Conservation (phyloP, 2,113 vertebrate species). For the Nestor notabilis region DNA sequence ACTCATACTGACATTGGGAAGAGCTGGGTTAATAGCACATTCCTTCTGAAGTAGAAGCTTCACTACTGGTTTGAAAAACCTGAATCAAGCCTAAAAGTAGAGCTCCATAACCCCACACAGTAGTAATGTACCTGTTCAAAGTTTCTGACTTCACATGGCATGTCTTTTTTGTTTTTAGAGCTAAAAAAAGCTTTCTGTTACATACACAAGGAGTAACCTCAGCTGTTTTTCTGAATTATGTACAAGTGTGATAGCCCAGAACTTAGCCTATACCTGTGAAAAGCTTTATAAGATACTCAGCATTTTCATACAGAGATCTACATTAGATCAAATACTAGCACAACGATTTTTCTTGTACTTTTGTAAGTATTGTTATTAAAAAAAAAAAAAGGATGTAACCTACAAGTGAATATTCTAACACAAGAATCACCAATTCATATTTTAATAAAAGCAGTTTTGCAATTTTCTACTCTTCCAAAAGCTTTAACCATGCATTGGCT, state of each 20-base stretch:
- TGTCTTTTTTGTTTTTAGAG: neutral
- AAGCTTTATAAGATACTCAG: constrained; percentile 55
- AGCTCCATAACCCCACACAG: neutral
- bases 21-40: neutral
- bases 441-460: constrained; percentile 23
- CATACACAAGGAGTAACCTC: constrained; percentile 35
- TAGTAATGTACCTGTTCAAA: neutral
- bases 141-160: neutral
- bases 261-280: constrained; percentile 79
- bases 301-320: constrained; percentile 65
- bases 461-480: constrained; percentile 52
- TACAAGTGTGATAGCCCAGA: constrained; percentile 60
- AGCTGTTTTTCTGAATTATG: constrained; percentile 49
- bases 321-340: constrained; percentile 72
- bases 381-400: neutral
- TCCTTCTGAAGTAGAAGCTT: neutral
- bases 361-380: constrained; percentile 4
- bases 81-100: neutral
- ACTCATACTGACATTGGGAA: neutral
- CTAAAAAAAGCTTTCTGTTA: neutral
- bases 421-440: neutral
- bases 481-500: constrained; percentile 65
- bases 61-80: neutral
- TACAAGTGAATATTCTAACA: neutral
- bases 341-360: constrained; percentile 23